Evolutionary conservation across 2,888 invertebrate genomes (phyloP).

Genomic region (Hydraecia micacea): DNA sequence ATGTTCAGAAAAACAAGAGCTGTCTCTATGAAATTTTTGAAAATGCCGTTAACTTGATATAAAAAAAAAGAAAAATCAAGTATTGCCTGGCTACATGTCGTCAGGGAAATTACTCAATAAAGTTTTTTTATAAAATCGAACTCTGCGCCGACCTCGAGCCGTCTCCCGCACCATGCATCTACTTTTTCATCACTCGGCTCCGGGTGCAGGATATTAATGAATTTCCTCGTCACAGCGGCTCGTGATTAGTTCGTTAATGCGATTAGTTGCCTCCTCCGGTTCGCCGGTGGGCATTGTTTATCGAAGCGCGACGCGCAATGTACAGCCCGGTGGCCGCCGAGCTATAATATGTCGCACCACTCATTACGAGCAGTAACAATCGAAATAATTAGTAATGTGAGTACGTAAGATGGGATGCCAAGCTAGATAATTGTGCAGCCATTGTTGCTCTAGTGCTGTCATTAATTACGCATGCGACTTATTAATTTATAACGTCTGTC

Average conservation of each 20-base stretch:
- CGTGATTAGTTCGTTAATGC: constrained; percentile 92
- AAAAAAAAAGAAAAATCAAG: not conserved
- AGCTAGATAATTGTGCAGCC: constrained; percentile 44
- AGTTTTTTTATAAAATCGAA: not conserved
- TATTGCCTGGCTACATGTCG: not conserved
- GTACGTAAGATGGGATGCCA: constrained; percentile 53
- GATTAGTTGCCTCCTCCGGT: constrained; percentile 84
- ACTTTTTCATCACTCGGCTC: constrained; percentile 80
- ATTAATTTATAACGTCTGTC: constrained; percentile 58
- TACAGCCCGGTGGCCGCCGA: constrained; percentile 47
- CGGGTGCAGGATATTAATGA: constrained; percentile 92
- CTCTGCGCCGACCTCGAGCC: not conserved
- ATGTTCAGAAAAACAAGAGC: not conserved
- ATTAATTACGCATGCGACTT: constrained; percentile 60
- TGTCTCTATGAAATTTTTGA: too few species aligned
- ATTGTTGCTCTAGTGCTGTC: constrained; percentile 47
- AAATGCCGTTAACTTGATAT: not conserved
- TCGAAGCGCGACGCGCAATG: constrained; percentile 62
- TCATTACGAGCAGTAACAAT: constrained; percentile 60
- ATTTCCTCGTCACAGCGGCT: constrained; percentile 92
- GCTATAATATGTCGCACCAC: constrained; percentile 41
- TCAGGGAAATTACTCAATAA: constrained; percentile 43
- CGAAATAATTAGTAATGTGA: constrained; percentile 62
- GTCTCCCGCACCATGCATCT: constrained; percentile 45
- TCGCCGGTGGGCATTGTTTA: constrained; percentile 73